phyloP scores from a whole-genome alignment of 1,140 invertebrate genomes.

The Magallana ariakensis region DNA sequence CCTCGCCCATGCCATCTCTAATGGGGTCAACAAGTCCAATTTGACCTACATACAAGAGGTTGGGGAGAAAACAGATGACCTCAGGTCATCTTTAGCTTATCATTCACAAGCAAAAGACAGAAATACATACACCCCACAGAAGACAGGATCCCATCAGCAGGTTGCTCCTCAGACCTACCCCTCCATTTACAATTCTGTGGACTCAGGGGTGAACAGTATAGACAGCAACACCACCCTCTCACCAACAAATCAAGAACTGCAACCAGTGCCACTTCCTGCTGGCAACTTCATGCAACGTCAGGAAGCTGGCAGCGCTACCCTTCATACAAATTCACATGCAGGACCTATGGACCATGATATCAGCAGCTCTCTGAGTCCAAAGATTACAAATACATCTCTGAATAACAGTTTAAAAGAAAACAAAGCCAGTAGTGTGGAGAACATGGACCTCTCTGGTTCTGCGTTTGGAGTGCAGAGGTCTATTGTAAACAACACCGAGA shows the following conservation, averaged over 20 bases:
- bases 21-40: slow-evolving; percentile 18
- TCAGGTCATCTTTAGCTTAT: not conserved
- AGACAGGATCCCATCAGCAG: not conserved
- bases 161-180: not conserved
- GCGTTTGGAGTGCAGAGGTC: not conserved
- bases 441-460: not conserved
- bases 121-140: not conserved
- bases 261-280: not conserved
- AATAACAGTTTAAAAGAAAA: not conserved
- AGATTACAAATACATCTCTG: not conserved
- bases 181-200: slow-evolving; percentile 5
- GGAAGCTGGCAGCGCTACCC: not conserved
- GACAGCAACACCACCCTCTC: slow-evolving; percentile 18
- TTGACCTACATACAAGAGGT: slow-evolving; percentile 15
- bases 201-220: slow-evolving; percentile 39
- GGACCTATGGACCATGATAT: not conserved
- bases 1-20: slow-evolving; percentile 15
- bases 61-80: not conserved
- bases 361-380: not conserved
- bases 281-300: not conserved
- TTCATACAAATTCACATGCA: not conserved
- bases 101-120: not conserved
- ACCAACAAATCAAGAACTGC: not conserved
- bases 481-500: not conserved
- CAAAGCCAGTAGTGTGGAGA: not conserved